These are phyloP conservation scores for Hydra vulgaris DNA, from an alignment of 30 jellyfish, hydroid and myxozoan genomes.

Conservation along the genomic window DNA sequence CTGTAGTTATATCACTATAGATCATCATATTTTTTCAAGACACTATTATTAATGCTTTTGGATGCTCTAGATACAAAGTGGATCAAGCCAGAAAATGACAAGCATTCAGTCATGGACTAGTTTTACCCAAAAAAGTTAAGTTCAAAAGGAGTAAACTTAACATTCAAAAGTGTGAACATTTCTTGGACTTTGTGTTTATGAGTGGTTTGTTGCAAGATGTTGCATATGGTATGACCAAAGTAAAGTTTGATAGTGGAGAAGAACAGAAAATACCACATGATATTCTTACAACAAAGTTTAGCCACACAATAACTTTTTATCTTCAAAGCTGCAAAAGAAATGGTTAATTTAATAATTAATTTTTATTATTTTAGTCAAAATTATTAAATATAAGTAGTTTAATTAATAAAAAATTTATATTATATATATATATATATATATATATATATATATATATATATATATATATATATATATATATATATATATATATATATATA, in stretches of 20 bases:
- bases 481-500: no score
- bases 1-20: background rate
- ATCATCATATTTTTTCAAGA: background rate
- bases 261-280: background rate
- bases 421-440: no score
- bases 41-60: background rate
- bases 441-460: no score
- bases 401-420: no score
- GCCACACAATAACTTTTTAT: background rate
- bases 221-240: background rate
- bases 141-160: background rate
- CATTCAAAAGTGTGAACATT: background rate
- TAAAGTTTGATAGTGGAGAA: background rate
- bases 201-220: slow-evolving; percentile 2
- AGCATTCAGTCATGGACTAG: background rate
- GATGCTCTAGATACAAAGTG: background rate
- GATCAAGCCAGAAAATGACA: slow-evolving; percentile 1
- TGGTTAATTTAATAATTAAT: background rate
- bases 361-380: no score
- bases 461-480: no score
- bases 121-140: background rate
- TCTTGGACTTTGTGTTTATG: background rate
- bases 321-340: background rate
- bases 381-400: no score
- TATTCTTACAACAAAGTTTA: background rate